Evolutionary conservation across 2,888 invertebrate species (phyloP), one percentile per base, ranked within the genome.

Genomic region (Andrena dorsata): DNA sequence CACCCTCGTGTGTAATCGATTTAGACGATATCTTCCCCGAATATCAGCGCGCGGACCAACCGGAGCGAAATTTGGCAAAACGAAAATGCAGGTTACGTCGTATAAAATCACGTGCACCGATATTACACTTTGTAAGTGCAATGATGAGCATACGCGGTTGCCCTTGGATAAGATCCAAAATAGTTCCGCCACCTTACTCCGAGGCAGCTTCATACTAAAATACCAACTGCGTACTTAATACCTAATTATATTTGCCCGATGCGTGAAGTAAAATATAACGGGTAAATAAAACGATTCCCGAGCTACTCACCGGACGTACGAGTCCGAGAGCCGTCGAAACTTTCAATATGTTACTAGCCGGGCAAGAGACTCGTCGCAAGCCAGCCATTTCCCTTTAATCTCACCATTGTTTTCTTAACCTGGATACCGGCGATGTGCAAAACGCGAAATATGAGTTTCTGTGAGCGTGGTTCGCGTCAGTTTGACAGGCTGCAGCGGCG

Each of bases 81-180:
- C 53, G 79, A 70, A 75, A 77, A 64, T 51, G 28, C 74, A 41
- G 72, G 23, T 84, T 84, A 75, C 80, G 64, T 79, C 71, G 72
- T 65, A 72, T 74, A 68, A 86, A 79, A 85, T 79, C 80, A 75
- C 75, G 74, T 80, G 81, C 75, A 71, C 70, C 81, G 76, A 86
- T 84, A 78, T 86, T 84, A 84, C 76, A 86, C 85, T 85, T 89
- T 84, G 81, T 84, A 82, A 84, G 79, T 83, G 84, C 86, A 80
- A 82, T 66, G 81, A 69, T 69, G 80, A 88, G 73, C 80, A 84
- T 85, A 88, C 79, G 82, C 53, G 65, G 65, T 74, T 88, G 89
- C 84, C 89, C 89, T 89, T 89, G 89, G 86, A 89, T 71, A 80
- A 51, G 66, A 82, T 88, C 88, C 89, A 89, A 89, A 88, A 89